Percentiles rank a stretch among this genome's conserved stretches.
phyloP scores from a whole-genome alignment of 2,797 vertebrate genomes.

The Rhinichthys osculus region DNA sequence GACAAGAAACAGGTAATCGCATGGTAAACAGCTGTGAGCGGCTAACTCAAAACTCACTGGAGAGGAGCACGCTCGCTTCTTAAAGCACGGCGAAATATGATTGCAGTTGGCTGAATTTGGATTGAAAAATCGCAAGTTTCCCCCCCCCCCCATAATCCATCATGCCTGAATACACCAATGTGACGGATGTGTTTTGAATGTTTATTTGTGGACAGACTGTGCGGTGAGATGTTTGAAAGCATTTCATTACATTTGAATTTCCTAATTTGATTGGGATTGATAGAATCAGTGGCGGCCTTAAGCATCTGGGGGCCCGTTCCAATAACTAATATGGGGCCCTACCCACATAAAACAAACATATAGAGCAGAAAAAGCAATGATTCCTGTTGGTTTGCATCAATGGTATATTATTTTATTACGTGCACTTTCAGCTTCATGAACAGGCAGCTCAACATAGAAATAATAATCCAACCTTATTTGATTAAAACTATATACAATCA shows the following conservation, averaged over 20 bases:
- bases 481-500: too few species aligned
- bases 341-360: too few species aligned
- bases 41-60: constrained; percentile 45
- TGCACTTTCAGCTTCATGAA: too few species aligned
- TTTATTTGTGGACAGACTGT: not conserved
- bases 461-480: too few species aligned
- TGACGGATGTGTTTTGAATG: constrained; percentile 26
- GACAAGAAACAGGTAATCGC: constrained; percentile 47
- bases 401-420: too few species aligned
- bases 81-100: constrained; percentile 9
- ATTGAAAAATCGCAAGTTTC: not conserved
- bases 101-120: constrained; percentile 27
- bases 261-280: constrained; percentile 2
- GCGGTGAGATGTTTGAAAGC: not conserved
- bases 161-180: constrained; percentile 30
- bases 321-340: too few species aligned
- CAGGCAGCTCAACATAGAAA: too few species aligned
- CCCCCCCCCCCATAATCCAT: not conserved
- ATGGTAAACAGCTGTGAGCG: constrained; percentile 43
- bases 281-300: too few species aligned
- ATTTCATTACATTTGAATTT: not conserved
- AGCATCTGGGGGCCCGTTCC: too few species aligned
- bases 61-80: constrained; percentile 23
- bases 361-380: too few species aligned
- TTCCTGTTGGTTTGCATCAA: too few species aligned